Percentiles rank a stretch among this genome's conserved stretches.
Evolutionary conservation across 2,797 vertebrate species (phyloP).

Genomic region (Australoheros facetus): DNA sequence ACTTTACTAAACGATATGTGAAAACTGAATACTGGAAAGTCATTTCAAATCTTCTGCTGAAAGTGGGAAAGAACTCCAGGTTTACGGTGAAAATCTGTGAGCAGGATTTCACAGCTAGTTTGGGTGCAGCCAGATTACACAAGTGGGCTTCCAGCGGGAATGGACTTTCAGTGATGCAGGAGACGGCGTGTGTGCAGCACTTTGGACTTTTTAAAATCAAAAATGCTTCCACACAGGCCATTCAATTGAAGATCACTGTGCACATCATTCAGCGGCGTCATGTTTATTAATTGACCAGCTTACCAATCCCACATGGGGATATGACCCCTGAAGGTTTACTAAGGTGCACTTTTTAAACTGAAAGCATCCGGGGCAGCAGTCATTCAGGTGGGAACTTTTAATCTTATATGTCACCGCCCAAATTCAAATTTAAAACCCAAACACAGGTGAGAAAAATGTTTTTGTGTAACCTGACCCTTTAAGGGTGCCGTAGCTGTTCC

Average conservation of each 20-base stretch:
- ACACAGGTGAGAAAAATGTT: too few relatives aligned
- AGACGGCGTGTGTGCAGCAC: neutral
- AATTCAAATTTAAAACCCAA: too few relatives aligned
- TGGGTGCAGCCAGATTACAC: neutral
- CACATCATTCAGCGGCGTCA: neutral
- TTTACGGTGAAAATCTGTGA: neutral
- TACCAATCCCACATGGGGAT: too few relatives aligned
- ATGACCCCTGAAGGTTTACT: neutral
- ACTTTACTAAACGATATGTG: neutral
- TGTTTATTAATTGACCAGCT: neutral
- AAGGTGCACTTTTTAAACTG: neutral
- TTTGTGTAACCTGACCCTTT: neutral
- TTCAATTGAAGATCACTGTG: fast-evolving
- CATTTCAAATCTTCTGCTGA: neutral
- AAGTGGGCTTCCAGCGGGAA: neutral
- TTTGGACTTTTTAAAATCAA: neutral
- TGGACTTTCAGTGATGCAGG: neutral
- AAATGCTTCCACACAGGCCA: neutral
- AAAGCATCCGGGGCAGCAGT: neutral
- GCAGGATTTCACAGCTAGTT: neutral
- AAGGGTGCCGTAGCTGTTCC: neutral
- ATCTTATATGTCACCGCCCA: too few relatives aligned
- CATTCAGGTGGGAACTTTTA: too few relatives aligned
- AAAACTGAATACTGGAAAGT: neutral
- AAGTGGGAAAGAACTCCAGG: neutral